A percentile compares a stretch with the other conserved stretches of the same genome.
These are phyloP conservation scores for Linnaemya vulpina DNA, from an alignment of 2,888 invertebrate genomes.

Conservation along the genomic window DNA sequence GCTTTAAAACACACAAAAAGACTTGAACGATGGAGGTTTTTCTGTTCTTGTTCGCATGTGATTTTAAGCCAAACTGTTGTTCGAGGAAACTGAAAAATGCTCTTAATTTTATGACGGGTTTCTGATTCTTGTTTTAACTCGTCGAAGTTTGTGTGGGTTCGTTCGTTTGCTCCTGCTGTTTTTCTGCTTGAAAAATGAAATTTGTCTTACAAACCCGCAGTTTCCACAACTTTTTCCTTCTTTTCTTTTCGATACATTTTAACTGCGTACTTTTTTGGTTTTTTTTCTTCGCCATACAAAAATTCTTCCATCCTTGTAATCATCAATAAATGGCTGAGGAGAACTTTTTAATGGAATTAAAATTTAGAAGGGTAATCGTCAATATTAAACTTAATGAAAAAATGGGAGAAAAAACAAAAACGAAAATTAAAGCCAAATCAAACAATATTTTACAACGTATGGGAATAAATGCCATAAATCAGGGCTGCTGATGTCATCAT, in stretches of 20 bases:
- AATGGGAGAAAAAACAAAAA: background rate
- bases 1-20: slow-evolving; percentile 1
- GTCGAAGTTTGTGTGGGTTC: slow-evolving; percentile 37
- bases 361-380: slow-evolving; percentile 72
- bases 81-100: slow-evolving; percentile 73
- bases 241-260: slow-evolving; percentile 31
- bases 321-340: slow-evolving; percentile 54
- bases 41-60: background rate
- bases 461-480: slow-evolving; percentile 62
- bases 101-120: slow-evolving; percentile 73
- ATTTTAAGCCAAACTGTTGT: slow-evolving; percentile 54
- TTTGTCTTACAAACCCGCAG: slow-evolving; percentile 45
- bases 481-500: slow-evolving; percentile 66
- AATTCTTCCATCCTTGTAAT: slow-evolving; percentile 27
- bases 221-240: slow-evolving; percentile 35
- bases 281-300: slow-evolving; percentile 7
- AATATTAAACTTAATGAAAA: slow-evolving; percentile 53
- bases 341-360: slow-evolving; percentile 69
- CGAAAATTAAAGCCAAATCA: slow-evolving; percentile 21
- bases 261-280: slow-evolving; percentile 25
- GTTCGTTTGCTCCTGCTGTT: slow-evolving; percentile 27
- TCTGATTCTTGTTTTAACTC: slow-evolving; percentile 64
- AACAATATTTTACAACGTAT: slow-evolving; percentile 45
- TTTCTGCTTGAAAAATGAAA: slow-evolving; percentile 10
- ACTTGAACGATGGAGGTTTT: background rate